Conservation (phyloP, 1,140 invertebrate species). For the Drosophila biarmipes region DNA sequence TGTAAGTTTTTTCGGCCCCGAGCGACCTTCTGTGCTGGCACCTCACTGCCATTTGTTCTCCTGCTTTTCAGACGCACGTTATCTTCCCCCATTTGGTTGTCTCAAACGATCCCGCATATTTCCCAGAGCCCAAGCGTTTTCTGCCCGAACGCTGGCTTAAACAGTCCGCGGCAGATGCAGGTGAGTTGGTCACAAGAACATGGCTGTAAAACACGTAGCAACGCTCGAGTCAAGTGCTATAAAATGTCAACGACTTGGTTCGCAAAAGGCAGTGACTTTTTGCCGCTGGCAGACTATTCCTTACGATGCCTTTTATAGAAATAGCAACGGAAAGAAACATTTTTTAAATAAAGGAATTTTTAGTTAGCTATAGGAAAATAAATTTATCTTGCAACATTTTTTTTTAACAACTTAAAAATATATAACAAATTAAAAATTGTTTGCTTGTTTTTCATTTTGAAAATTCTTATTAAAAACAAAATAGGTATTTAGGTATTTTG, state of each 20-base stretch:
- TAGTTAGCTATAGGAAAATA: too few relatives aligned
- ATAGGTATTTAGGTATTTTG: too few relatives aligned
- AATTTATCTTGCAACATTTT: too few relatives aligned
- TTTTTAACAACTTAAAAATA: neutral
- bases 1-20: conserved; percentile 86
- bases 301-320: neutral
- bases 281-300: neutral
- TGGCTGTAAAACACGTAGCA: too few relatives aligned
- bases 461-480: too few relatives aligned
- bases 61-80: conserved; percentile 89
- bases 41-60: conserved; percentile 1
- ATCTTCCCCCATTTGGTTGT: conserved; percentile 93
- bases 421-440: neutral
- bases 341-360: neutral
- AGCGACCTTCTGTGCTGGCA: conserved; percentile 2
- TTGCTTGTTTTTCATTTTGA: too few relatives aligned
- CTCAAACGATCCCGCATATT: conserved; percentile 90
- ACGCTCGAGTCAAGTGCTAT: neutral
- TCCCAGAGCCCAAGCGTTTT: conserved; percentile 88
- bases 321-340: neutral
- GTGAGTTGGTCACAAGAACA: conserved; percentile 24
- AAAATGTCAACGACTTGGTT: neutral
- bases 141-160: conserved; percentile 92
- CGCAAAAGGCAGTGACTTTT: neutral
- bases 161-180: conserved; percentile 53